Evolutionary conservation across 2,797 vertebrate species (phyloP), one percentile per base, ranked within the genome.

Genomic region (Cyprinella venusta): DNA sequence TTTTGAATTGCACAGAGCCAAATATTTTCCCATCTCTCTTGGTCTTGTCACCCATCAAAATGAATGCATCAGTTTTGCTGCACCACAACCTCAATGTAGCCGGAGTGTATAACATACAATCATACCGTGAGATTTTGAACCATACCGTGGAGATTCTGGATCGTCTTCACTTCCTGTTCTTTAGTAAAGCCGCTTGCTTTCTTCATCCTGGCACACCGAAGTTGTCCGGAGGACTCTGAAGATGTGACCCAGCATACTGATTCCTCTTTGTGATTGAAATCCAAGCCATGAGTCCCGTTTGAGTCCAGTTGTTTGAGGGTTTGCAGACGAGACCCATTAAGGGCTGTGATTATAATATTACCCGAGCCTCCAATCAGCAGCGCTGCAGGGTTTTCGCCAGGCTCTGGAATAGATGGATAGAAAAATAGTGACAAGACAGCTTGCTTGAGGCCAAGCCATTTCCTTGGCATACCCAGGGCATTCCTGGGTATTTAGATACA

Each of bases 201-300:
- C 83, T 93, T 94, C 70, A 95, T 92, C 89, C 92, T 95, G 82
- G 94, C 92, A 38, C 98, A 99, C 89, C 91, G 96, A 42, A 99
- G 94, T 75, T 94, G 95, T 84, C 95, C 95, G 38, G 95, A 94
- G 90, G 95, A 94, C 36, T 95, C 94, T 40, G 91, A 92, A 1
- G 96, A 94, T 88, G 96, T 93, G 54, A 96, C 92, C 98, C 97
- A 99, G 90, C 97, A 99, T 56, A 97, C 89, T 0, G 81, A 93
- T 82, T 97, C 96, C 86, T 96, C 95, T 71, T 89, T 95, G 89
- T 95, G 95, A 91, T 94, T 95, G 90, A 95, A 97, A 92, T 98
- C 97, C 91, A 99, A 63, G 1, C 95, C 93, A 86, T 97, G 88
- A 74, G 96, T 93, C 86, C 95, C 94, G 87, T 96, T 97, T 82